These are phyloP conservation scores for Drosophila birchii DNA, from an alignment of 2,888 invertebrate species.

Conservation along the genomic window DNA sequence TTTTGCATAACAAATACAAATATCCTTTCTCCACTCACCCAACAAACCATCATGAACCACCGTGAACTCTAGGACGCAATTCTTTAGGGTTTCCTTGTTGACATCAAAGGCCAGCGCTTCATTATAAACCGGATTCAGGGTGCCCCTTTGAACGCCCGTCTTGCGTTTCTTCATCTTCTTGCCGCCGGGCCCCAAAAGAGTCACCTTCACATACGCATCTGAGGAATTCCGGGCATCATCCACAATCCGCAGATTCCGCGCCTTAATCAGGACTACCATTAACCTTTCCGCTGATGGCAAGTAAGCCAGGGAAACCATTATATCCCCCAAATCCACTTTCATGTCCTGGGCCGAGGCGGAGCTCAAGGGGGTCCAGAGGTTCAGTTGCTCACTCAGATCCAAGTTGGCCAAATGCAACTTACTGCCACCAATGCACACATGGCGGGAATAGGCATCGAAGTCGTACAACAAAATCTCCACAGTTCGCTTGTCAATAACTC, in stretches of 20 bases:
- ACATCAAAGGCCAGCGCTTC: constrained; percentile 97
- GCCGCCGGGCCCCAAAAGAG: constrained; percentile 93
- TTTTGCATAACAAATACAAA: background rate
- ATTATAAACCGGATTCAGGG: constrained; percentile 95
- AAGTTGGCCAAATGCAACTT: constrained; percentile 86
- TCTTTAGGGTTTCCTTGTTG: constrained; percentile 87
- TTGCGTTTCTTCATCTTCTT: constrained; percentile 97
- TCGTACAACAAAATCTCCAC: constrained; percentile 88
- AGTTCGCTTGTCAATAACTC: constrained; percentile 86
- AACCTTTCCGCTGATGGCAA: constrained; percentile 95
- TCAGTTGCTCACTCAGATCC: constrained; percentile 86
- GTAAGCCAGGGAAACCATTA: constrained; percentile 96
- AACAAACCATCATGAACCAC: constrained; percentile 88
- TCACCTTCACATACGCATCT: constrained; percentile 98
- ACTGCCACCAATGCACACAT: constrained; percentile 88
- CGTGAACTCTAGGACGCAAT: constrained; percentile 86
- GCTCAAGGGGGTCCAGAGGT: constrained; percentile 86
- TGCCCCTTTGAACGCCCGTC: constrained; percentile 94
- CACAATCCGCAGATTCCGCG: constrained; percentile 95
- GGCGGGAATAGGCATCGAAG: constrained; percentile 88
- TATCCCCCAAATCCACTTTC: constrained; percentile 94
- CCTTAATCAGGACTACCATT: constrained; percentile 96
- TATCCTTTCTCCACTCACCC: constrained; percentile 79
- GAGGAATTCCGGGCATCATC: constrained; percentile 95
- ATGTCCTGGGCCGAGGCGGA: constrained; percentile 85